Evolutionary conservation across 1,140 invertebrate genomes (phyloP).

Genomic region (Bombus confusus): DNA sequence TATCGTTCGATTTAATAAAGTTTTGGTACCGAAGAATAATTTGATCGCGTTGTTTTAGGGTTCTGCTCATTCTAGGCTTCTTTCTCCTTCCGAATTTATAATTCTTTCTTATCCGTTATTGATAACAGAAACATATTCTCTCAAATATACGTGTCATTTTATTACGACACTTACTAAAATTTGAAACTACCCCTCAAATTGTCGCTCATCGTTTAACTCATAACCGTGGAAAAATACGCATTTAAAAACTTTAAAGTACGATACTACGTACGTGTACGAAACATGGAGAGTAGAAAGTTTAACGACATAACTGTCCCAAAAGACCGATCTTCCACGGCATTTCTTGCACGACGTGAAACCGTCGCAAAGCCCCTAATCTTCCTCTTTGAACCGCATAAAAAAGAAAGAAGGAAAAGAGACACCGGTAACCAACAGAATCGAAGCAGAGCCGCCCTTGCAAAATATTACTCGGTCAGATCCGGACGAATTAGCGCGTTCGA

Average conservation of each 20-base stretch:
- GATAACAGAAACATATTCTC: neutral
- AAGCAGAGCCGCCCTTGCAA: slow-evolving; percentile 11
- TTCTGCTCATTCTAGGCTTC: too few relatives aligned
- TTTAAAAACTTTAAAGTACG: too few relatives aligned
- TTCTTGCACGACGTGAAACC: neutral
- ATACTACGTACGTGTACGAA: neutral
- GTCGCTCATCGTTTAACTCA: too few relatives aligned
- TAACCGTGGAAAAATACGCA: neutral
- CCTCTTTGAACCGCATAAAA: neutral
- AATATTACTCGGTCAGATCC: slow-evolving; percentile 54
- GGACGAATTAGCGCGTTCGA: slow-evolving; percentile 54
- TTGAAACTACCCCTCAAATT: too few relatives aligned
- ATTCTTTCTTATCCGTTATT: neutral
- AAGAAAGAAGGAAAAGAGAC: neutral
- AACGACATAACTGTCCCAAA: too few relatives aligned
- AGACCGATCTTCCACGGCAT: too few relatives aligned
- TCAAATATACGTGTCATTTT: too few relatives aligned
- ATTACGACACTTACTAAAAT: too few relatives aligned
- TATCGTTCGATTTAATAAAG: neutral
- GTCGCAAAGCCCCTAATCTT: neutral
- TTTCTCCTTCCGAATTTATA: too few relatives aligned
- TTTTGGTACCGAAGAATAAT: neutral
- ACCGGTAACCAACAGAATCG: neutral
- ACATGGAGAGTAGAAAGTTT: too few relatives aligned
- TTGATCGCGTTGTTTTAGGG: too few relatives aligned